Evolutionary conservation across 30 jellyfish, hydroid and myxozoan genomes (phyloP).

Genomic region (Rhopilema esculentum): DNA sequence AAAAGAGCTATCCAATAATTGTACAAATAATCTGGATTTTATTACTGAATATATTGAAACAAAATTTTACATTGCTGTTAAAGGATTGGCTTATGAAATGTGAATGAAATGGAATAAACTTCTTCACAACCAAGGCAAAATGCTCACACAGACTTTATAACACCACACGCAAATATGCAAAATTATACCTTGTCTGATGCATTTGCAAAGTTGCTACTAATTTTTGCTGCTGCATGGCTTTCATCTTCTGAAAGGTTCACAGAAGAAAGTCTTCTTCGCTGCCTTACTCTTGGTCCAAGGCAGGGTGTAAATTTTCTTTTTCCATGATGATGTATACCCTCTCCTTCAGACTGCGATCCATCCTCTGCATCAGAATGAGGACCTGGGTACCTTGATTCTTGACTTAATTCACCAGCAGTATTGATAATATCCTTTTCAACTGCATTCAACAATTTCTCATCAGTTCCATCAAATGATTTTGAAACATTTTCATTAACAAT

Average conservation of each 20-base stretch:
- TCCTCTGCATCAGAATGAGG: slow-evolving; percentile 57
- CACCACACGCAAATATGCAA: neutral
- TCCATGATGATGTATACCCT: slow-evolving; percentile 57
- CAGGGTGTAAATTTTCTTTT: slow-evolving; percentile 58
- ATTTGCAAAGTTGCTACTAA: neutral
- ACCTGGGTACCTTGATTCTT: neutral
- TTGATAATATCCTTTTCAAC: neutral
- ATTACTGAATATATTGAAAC: no score
- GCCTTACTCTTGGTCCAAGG: slow-evolving; percentile 77
- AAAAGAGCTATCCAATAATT: no score
- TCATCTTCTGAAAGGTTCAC: slow-evolving; percentile 64
- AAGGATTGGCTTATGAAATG: no score
- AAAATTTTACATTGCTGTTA: no score
- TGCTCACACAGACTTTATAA: no score
- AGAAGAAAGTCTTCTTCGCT: slow-evolving; percentile 59
- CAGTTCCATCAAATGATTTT: neutral
- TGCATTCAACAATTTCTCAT: neutral
- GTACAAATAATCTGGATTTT: no score
- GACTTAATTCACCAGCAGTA: neutral
- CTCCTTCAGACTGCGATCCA: slow-evolving; percentile 73
- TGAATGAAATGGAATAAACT: no score
- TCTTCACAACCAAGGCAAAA: no score
- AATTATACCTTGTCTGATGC: neutral
- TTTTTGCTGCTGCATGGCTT: slow-evolving; percentile 43
- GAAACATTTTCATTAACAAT: neutral